Base-by-base conservation (phyloP, 2,888 invertebrate species). In the Ectropis crepuscularia region DNA sequence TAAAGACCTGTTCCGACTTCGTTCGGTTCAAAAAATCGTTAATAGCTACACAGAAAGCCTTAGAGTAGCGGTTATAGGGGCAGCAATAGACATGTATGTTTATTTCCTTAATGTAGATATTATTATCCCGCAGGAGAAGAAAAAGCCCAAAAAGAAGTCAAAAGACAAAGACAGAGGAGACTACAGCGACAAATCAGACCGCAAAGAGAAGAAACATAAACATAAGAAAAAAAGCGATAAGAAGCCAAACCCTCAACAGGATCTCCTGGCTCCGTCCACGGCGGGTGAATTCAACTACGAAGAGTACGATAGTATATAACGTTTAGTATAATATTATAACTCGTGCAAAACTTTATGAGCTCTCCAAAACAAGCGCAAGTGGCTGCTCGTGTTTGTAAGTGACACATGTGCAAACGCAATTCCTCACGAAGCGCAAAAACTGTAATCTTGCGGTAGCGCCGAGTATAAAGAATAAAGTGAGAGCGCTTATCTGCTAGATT, bases 171-270 rank as follows among this genome's bases (percentile, higher is more conserved):
- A 94, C 76, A 82, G 94, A 84, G 86, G 90, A 57, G 83, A 94
- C 80, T 80, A 87, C 82, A 82, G 88, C 70, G 93, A 93, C 2
- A 93, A 91, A 75, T 89, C 92, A 6, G 89, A 90, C 12, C 81
- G 92, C 6, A 94, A 94, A 69, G 94, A 94, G 38, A 94, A 93
- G 70, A 94, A 93, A 72, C 91, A 94, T 50, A 94, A 94, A 74
- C 93, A 94, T 53, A 94, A 94, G 78, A 94, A 86, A 77, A 90
- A 88, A 71, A 83, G 83, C 62, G 90, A 90, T 28, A 88, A 86
- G 63, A 77, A 65, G 53, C 16, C 80, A 69, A 93, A 73, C 80
- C 93, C 85, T 78, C 94, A 83, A 83, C 93, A 72, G 77, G 90
- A 83, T 63, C 81, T 82, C 81, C 92, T 82, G 90, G 95, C 77